Base-by-base conservation (phyloP, 1,140 invertebrate species). In the Steinernema feltiae region DNA sequence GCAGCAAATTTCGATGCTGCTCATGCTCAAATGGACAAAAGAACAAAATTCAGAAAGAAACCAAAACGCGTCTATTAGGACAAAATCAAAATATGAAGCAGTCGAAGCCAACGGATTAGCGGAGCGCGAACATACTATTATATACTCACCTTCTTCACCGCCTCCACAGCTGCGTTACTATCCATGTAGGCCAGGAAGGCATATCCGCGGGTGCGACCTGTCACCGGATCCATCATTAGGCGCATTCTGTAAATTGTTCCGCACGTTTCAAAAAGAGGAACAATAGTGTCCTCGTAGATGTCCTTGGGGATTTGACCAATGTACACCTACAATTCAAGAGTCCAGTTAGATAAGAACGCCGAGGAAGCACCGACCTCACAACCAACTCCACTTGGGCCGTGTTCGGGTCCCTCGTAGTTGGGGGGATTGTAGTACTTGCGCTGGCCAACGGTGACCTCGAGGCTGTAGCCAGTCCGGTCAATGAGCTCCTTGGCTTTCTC, bases 271-370 rank as follows among this genome's bases (percentile, higher is more conserved):
- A 99, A 98, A 78, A 98, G 88, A 72, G 95, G 94, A 86, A 99
- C 96, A 74, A 99, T 89, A 88, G 96, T 94, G 89, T 99, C 97
- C 90, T 99, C 97, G 89, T 94, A 99, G 90, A 98, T 92, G 88
- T 98, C 95, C 90, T 96, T 96, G 80, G 97, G 97, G 86, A 99
- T 98, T 90, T 98, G 97, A 74, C 97, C 97, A 90, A 95, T 96
- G 89, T 98, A 99, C 76, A 98, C 94, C 92, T 93, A 87, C 80
- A 31, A n/a, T 12, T 12, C 7, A 29, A 0, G 69, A 70, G 69
- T n/a, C 7, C 12, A 70, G 12, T 27, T 70, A 12, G 21, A 3
- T n/a, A 1, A 76, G 41, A 76, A 21, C n/a, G n/a, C n/a, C n/a
- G 3, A 18, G 1, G n/a, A 72, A 32, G 21, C 18, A 1, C 53